Evolutionary conservation across 2,797 vertebrate genomes (phyloP).

Genomic region (Paramormyrops hopkinsi): DNA sequence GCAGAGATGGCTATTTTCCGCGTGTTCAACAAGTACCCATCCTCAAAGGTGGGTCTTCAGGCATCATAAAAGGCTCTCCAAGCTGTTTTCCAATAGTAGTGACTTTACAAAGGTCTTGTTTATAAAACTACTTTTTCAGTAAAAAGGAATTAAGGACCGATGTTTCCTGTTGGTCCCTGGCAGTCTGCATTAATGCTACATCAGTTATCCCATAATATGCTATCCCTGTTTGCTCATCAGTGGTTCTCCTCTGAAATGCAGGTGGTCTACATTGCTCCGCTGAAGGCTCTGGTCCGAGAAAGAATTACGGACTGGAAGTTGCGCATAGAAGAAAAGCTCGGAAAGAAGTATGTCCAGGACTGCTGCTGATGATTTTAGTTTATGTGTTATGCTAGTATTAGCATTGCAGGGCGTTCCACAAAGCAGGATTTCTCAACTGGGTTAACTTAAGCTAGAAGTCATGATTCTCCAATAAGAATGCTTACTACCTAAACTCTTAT

Average conservation of each 20-base stretch:
- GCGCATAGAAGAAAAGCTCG: conserved; percentile 88
- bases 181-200: background rate
- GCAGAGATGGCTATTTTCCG: conserved; percentile 96
- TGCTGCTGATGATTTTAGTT: background rate
- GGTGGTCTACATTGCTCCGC: conserved; percentile 95
- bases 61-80: background rate
- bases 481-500: background rate
- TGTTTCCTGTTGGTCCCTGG: background rate
- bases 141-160: background rate
- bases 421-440: background rate
- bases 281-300: conserved; percentile 93
- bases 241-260: conserved; percentile 36
- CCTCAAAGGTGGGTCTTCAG: conserved; percentile 69
- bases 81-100: background rate
- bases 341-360: conserved; percentile 76
- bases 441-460: background rate
- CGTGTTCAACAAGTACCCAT: conserved; percentile 88
- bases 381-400: background rate
- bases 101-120: background rate
- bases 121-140: background rate
- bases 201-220: background rate
- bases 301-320: conserved; percentile 96
- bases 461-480: background rate
- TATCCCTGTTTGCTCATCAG: background rate
- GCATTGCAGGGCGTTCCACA: background rate